A percentile compares a stretch with the other conserved stretches of the same genome.
Evolutionary conservation across 2,113 vertebrate species (phyloP).

Genomic region (Smithornis capensis): DNA sequence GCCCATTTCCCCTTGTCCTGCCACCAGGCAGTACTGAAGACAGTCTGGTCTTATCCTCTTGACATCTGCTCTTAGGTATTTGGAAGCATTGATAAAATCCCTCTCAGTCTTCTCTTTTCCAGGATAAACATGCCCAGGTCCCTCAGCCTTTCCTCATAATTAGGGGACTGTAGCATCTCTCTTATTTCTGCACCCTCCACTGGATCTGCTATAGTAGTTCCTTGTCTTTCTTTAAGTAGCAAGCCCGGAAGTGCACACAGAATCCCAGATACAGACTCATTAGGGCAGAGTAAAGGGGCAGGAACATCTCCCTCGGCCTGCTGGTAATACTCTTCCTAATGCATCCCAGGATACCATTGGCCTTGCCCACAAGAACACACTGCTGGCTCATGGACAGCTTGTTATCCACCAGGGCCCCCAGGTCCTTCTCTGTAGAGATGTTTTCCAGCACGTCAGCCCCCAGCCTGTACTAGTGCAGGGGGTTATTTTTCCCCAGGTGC

Average conservation of each 20-base stretch:
- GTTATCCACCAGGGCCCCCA: neutral
- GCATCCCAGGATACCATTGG: rapidly evolving
- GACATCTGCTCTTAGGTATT: neutral
- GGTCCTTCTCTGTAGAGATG: neutral
- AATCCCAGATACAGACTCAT: too few species aligned
- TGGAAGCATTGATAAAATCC: neutral
- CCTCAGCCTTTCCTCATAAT: neutral
- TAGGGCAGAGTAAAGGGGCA: neutral
- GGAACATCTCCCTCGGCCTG: rapidly evolving
- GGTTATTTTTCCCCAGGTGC: neutral
- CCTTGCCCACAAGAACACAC: rapidly evolving
- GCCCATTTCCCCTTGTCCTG: neutral
- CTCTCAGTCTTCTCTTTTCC: neutral
- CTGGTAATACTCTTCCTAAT: neutral
- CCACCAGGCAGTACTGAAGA: neutral
- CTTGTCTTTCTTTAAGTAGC: neutral
- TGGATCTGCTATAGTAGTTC: neutral
- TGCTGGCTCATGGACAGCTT: neutral
- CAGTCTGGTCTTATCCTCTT: neutral
- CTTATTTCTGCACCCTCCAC: neutral
- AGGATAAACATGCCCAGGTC: neutral
- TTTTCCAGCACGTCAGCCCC: too few species aligned
- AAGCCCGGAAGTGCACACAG: neutral
- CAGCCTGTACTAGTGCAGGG: neutral
- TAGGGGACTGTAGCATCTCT: too few species aligned